Evolutionary conservation across 2,888 invertebrate genomes (phyloP).

Genomic region (Spilarctia lutea): DNA sequence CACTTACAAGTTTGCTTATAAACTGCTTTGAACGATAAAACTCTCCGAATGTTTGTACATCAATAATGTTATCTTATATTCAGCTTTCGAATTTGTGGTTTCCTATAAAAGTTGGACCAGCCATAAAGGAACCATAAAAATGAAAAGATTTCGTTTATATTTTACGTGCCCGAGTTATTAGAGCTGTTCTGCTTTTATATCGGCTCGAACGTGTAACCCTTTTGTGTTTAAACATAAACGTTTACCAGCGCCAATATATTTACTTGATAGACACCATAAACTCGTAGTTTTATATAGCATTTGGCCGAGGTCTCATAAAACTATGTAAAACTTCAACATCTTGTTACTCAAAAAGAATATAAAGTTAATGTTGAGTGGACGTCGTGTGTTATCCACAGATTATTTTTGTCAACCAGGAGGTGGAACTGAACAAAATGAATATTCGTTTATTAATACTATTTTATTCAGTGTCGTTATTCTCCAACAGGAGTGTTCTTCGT

Average conservation of each 20-base stretch:
- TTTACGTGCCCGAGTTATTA: constrained; percentile 25
- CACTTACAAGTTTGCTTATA: neutral
- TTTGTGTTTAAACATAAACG: constrained; percentile 3
- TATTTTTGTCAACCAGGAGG: neutral
- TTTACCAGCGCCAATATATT: neutral
- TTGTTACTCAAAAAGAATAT: neutral
- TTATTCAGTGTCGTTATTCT: neutral
- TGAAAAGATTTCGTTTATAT: constrained; percentile 32
- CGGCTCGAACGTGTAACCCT: constrained; percentile 20
- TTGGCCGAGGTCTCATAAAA: neutral
- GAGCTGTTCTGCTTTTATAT: constrained; percentile 27
- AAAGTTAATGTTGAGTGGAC: neutral
- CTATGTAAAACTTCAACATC: neutral
- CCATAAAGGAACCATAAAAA: constrained; percentile 28
- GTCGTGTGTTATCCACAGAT: neutral
- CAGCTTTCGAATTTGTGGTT: constrained; percentile 23
- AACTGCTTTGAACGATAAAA: constrained; percentile 7
- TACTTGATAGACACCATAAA: neutral
- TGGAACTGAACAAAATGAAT: neutral
- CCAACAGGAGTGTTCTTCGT: neutral
- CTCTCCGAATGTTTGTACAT: neutral
- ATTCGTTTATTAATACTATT: neutral
- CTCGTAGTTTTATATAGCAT: neutral
- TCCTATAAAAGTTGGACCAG: constrained; percentile 27
- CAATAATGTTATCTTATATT: constrained; percentile 21